Percentiles rank a stretch among this genome's conserved stretches.
phyloP scores from a whole-genome alignment of 2,888 invertebrate genomes.

The Micoletzkya japonica region DNA sequence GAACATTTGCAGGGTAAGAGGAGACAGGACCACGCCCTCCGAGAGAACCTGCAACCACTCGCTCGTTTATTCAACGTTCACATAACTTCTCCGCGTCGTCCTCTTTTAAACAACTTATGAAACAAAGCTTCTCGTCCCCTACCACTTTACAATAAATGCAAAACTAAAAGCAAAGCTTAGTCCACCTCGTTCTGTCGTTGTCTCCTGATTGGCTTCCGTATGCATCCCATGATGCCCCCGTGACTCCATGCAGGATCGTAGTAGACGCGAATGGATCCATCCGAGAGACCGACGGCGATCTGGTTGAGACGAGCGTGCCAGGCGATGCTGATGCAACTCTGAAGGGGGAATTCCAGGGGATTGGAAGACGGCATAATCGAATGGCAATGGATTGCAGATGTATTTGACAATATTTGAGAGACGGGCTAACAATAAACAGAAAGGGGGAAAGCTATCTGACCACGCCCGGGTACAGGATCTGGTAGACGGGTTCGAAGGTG shows the following conservation, averaged over 20 bases:
- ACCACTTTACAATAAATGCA: too few relatives aligned
- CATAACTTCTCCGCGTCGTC: neutral
- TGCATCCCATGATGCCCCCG: conserved; percentile 86
- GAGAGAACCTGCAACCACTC: conserved; percentile 77
- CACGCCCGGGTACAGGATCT: conserved; percentile 78
- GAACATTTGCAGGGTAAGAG: conserved; percentile 90
- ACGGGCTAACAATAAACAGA: neutral
- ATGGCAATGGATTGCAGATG: neutral
- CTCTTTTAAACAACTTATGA: neutral
- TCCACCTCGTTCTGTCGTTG: conserved; percentile 71
- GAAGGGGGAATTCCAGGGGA: neutral
- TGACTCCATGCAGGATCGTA: conserved; percentile 84
- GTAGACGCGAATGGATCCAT: conserved; percentile 80
- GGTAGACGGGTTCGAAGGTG: conserved; percentile 76
- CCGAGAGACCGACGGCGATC: conserved; percentile 86
- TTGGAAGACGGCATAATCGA: neutral
- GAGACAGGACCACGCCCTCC: conserved; percentile 90
- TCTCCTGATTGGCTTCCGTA: conserved; percentile 68
- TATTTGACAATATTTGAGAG: neutral
- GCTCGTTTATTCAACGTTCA: neutral
- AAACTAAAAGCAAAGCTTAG: too few relatives aligned
- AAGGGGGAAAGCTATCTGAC: conserved; percentile 42
- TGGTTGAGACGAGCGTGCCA: conserved; percentile 99
- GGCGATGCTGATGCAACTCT: conserved; percentile 77
- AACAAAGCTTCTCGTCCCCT: neutral